Conservation (phyloP, 1,140 invertebrate species). For the Lordiphosa clarofinis region DNA sequence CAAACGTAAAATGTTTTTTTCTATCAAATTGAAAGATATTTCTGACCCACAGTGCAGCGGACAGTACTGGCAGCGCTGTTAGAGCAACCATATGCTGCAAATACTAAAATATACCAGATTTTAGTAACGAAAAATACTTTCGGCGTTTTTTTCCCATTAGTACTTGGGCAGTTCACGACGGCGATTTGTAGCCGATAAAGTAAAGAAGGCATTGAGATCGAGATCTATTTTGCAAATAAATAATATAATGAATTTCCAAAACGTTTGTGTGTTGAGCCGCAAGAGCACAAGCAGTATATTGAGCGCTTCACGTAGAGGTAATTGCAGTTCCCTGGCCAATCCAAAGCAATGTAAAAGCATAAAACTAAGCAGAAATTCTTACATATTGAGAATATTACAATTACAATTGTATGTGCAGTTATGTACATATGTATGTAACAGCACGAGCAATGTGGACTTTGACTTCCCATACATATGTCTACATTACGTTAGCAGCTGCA, state of each 20-base stretch:
- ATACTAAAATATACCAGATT: no score
- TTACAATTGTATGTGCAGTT: not conserved
- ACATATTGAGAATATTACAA: not conserved
- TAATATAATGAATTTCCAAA: constrained; percentile 34
- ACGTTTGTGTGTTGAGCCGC: constrained; percentile 32
- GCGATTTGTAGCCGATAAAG: no score
- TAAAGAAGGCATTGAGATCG: no score
- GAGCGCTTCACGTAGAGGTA: constrained; percentile 31
- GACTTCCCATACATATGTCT: constrained; percentile 23
- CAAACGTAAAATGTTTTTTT: no score
- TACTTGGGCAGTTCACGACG: no score
- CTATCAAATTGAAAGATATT: no score
- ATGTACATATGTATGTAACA: not conserved
- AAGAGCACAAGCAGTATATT: constrained; percentile 28
- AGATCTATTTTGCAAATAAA: not conserved
- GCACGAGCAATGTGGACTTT: constrained; percentile 28
- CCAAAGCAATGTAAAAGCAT: no score
- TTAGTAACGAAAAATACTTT: no score
- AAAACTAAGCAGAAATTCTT: not conserved
- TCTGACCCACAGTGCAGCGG: no score
- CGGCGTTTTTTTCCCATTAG: no score
- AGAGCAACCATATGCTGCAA: no score
- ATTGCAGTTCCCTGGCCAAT: not conserved
- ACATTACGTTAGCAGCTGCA: constrained; percentile 25
- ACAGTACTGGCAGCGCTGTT: no score